Base-by-base conservation (phyloP, 2,113 vertebrate species). In the Mirounga angustirostris region DNA sequence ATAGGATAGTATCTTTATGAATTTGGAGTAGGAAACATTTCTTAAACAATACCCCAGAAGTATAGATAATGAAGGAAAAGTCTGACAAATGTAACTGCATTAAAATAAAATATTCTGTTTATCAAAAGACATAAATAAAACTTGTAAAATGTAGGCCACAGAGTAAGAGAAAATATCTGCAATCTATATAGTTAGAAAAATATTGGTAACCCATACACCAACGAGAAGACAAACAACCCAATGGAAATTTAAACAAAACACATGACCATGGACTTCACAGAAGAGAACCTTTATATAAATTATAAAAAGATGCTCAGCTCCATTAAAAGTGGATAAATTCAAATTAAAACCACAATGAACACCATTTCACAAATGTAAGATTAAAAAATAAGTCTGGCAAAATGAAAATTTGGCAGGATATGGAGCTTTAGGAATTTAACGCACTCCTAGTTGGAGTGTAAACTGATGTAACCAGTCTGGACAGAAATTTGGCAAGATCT, bases 101-200 rank as follows among this genome's bases (percentile, higher is more conserved):
- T 85, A 92, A 95, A 92, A 89, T 76, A 93, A 93, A 95, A 92
- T 93, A 90, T 43, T 97, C 43, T 63, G 0, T 59, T 71, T 7
- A 86, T 80, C 3, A 81, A 67, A 92, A 80, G 22, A 61, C 0
- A 71, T 8, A 74, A 88, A 88, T 59, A 82, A 96, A 94, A 81
- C 26, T 65, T 63, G 30, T 56, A 87, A 91, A 89, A 93, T 4
- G 5, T 19, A 56, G n/a, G 7, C 18, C 46, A 90, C 21, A 43
- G 33, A 74, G 28, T 76, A 33, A 80, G 91, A 86, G 36, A 67
- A 36, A 22, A 28, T 18, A 46, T 65, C 28, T 59, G 4, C 14
- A 54, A 67, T 54, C 22, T 18, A 36, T 78, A 24, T 43, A 79
- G 54, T 43, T 18, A 54, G 40, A 69, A 71, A 52, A 86, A 4